Conservation (phyloP, 2,113 vertebrate genomes). For the Lagopus muta region DNA sequence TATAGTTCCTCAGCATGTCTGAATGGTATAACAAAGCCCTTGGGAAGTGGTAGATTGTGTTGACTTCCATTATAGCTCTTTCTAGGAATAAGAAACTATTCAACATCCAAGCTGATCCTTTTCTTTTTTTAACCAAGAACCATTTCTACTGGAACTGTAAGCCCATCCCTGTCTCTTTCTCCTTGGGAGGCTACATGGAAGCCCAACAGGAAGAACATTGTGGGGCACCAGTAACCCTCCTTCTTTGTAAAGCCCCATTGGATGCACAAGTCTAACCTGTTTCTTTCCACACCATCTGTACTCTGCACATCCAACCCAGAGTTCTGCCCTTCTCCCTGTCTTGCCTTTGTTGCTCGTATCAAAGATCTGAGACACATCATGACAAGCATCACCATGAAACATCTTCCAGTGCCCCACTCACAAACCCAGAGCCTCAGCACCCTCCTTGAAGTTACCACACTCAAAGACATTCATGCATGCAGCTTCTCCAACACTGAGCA, state of each 20-base stretch:
- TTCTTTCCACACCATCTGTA: not conserved
- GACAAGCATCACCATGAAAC: not conserved
- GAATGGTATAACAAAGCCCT: not conserved
- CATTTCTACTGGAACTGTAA: not conserved
- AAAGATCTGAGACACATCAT: not conserved
- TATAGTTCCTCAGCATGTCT: not conserved
- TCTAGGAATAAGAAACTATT: not conserved
- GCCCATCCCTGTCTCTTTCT: not conserved
- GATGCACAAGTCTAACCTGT: not conserved
- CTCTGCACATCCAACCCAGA: not conserved
- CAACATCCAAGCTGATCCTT: not conserved
- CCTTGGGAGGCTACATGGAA: not conserved
- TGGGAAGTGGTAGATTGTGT: not conserved
- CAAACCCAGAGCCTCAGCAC: not conserved
- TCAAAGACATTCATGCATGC: not conserved
- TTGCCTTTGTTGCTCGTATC: too few species aligned
- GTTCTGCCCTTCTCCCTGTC: not conserved
- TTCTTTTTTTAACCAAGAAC: not conserved
- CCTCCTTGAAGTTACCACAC: not conserved
- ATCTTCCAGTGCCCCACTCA: not conserved
- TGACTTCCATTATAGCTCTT: not conserved
- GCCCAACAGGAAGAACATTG: not conserved
- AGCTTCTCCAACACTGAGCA: not conserved
- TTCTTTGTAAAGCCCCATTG: not conserved
- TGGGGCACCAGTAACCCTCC: not conserved